Base-by-base conservation (phyloP, 2,888 invertebrate species). In the Apotomis betuletana region DNA sequence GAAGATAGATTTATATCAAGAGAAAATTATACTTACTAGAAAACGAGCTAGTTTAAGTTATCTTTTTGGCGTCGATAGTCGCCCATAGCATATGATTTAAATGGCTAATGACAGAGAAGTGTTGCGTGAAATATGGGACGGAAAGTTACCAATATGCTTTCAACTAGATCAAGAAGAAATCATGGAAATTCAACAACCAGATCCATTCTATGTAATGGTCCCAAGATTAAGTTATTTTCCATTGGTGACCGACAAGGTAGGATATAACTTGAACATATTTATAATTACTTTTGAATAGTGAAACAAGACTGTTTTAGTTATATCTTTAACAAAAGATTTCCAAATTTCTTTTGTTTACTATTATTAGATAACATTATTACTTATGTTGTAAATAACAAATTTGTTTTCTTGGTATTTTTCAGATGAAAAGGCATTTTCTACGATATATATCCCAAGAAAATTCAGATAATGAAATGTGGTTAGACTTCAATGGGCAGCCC, bases 71-170 rank as follows among this genome's bases (percentile, higher is more conserved):
- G n/a, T 62, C 15, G 8, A 13, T 57, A 65, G 8, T 41, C 12
- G 6, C 10, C 44, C 13, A 10, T 44, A 51, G 8, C 54, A 46
- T 59, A 51, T 15, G 67, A 27, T 9, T 38, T 27, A 61, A 55
- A 98, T 98, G 98, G 98, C 98, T 76, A 97, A 98, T 85, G 99
- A 99, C 89, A 95, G 98, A 82, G 98, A 99, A 95, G 96, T 99
- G 73, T 91, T 99, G 70, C 95, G 99, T 73, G 98, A 98, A 93
- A 96, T 99, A 80, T 99, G 99, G 99, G 98, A 98, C 81, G 98
- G 98, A 36, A 97, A 97, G 89, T 94, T 99, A 63, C 99, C 99
- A 0, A 96, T 99, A 70, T 98, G 98, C 90, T 99, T 99, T 88
- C 96, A 96, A 81, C 93, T 99, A 64, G 95, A 98, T 81, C 94